Evolutionary conservation across 2,888 invertebrate species (phyloP).

Genomic region (Petrolisthes manimaculis): DNA sequence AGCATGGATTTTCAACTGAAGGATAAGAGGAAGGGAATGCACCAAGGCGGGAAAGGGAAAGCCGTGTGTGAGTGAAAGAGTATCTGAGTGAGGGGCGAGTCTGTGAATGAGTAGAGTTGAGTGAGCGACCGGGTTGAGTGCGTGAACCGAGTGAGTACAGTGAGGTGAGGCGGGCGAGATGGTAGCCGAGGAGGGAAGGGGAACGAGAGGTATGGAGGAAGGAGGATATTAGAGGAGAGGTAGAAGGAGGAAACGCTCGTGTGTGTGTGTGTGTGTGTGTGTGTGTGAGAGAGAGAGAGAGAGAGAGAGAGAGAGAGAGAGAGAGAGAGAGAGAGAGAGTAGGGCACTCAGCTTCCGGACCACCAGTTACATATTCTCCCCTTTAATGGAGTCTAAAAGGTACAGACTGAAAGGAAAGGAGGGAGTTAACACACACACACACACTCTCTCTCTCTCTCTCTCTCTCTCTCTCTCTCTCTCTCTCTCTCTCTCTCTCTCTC

Average conservation of each 20-base stretch:
- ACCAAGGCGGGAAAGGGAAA: not conserved
- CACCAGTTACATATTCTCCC: no score
- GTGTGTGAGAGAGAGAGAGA: not conserved
- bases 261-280: not conserved
- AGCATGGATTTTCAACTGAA: not conserved
- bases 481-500: not conserved
- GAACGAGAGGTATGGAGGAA: not conserved
- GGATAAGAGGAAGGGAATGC: not conserved
- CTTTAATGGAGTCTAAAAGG: no score
- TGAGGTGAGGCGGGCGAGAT: not conserved
- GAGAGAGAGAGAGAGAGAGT: not conserved
- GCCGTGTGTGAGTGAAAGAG: not conserved
- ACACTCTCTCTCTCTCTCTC: not conserved
- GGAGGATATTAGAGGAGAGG: not conserved
- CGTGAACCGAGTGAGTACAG: not conserved
- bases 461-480: not conserved
- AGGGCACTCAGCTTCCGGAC: not conserved
- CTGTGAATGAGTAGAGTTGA: not conserved
- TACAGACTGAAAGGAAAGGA: no score
- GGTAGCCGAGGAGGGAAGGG: not conserved
- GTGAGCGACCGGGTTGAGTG: not conserved
- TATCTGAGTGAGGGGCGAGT: no score
- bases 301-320: not conserved
- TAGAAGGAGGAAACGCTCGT: not conserved
- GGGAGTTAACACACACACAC: no score